Evolutionary conservation across 2,113 vertebrate genomes (phyloP), one percentile per base, ranked within the genome.

Genomic region (Trogon surrucura): DNA sequence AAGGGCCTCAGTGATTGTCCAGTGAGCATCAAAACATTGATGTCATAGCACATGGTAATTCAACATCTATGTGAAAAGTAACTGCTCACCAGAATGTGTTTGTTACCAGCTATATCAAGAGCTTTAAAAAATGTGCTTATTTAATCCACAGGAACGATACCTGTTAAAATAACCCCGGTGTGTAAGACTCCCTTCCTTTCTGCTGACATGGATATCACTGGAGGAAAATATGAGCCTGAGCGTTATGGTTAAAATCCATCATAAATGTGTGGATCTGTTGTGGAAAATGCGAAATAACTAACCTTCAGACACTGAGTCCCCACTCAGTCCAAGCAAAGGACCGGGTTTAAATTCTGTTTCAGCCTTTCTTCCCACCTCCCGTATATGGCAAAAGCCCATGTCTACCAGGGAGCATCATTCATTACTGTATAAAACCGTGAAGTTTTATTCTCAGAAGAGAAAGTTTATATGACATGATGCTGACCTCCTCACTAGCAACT

Each of bases 171-270:
- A 92, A 88, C 7, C 41, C 25, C 30, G 65, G 32, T 41, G 36
- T 67, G 77, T 45, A 95, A 41, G 57, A 71, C 71, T 93, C 45
- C 73, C 92, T 75, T 96, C 48, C 45, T 84, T 92, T 72, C 57
- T 89, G 29, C 61, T 92, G 81, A 80, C 61, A 56, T 26, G 29
- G 67, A 60, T 70, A 78, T 72, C 73, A 64, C 60, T 82, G 62
- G 30, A 77, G 60, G 32, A 90, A 93, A 92, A 45, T 26, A 80
- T 16, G 26, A 93, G 51, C 82, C 80, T 90, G 71, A 90, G 80
- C 21, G 9, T n/a, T 57, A 53, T 62, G 23, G 58, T 85, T 81
- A 45, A 93, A 91, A 67, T 69, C 61, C 11, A 2, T 72, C 29
- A 67, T 38, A 78, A 83, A 57, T 47, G 8, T 74, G 32, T 62